Evolutionary conservation across 2,113 vertebrate genomes (phyloP), one percentile per base, ranked within the genome.

Genomic region (Acinonyx jubatus): DNA sequence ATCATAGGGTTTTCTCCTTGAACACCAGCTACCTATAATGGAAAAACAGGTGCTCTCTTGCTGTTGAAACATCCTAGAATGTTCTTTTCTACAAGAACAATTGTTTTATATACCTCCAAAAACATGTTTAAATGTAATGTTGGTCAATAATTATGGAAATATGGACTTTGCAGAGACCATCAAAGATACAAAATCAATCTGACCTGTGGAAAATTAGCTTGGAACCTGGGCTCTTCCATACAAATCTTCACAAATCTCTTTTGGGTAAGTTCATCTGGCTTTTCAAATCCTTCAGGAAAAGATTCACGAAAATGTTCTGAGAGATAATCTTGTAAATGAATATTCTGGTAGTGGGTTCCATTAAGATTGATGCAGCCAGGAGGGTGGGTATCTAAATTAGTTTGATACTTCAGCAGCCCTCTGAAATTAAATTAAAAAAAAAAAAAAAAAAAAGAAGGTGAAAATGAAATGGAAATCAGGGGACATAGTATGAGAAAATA

Each of bases 371-470:
- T 94, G 98, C 99, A 99, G 97, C 99, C 99, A 48, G 99, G 99
- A 91, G 99, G 99, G 78, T 99, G 99, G 61, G 99, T 98, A 71
- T 99, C 99, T 87, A 99, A 95, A 94, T 99, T 99, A 94, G 98
- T 99, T 95, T 99, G 99, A 98, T 99, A 99, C 98, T 99, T 99
- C 94, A 99, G 98, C 94, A 99, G 99, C 27, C 99, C 99, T 92
- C 99, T 99, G 94, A 76, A 98, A 94, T 91, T 98, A 97, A 98
- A 98, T 86, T 79, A 68, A 81, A 41, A 91, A 61, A 82, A 76
- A 92, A n/a, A n/a, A n/a, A 38, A 38, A 91, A 61, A 90, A 90
- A 11, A 91, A 1, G 83, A 73, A 97, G 63, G 81, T 0, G 52
- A 63, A 66, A 82, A 96, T 50, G 7, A 91, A 33, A 57, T 29